Evolutionary conservation across 2,113 vertebrate genomes (phyloP), one percentile per base, ranked within the genome.

Genomic region (Dasyornis broadbenti): DNA sequence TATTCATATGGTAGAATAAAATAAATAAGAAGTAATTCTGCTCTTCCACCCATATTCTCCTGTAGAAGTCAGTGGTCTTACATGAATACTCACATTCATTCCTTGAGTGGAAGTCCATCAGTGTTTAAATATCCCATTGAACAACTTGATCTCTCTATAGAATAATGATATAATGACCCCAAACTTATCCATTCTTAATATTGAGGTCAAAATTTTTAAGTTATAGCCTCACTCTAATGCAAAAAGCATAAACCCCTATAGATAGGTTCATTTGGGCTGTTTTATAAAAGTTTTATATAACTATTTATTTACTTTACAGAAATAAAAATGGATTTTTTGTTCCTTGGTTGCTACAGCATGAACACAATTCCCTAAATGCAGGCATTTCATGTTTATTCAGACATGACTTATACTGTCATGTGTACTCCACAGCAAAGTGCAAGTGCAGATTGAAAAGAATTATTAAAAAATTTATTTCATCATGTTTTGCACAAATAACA

Each of bases 401-500:
- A 96, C 68, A 50, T 23, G 71, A 59, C 64, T 92, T 92, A 57
- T 16, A 22, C 18, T 88, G 72, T 77, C 60, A 66, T 77, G 78
- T 39, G 37, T 39, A 73, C 20, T 61, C 24, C 86, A 96, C 73
- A 94, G 68, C 54, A 65, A 16, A 89, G 61, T 27, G 50, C 82
- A 85, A 75, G 90, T 39, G 71, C 79, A 96, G 39, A 65, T 57
- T 89, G 78, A 96, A 95, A 94, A 71, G 84, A 94, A 96, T 91
- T 96, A 86, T 82, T 88, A 31, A 94, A 97, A 96, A 96, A 85
- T 40, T 2, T 61, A 88, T 96, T 92, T 91, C 82, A 86, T 96
- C 37, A 44, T 86, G 92, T 78, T 89, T 94, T 86, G 60, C 76
- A 90, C 64, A 96, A 96, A 86, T 94, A 96, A 93, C 75, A 94